A percentile compares a stretch with the other conserved stretches of the same genome.
Conservation (phyloP, 1,140 invertebrate species). For the Trichonephila clavipes region DNA sequence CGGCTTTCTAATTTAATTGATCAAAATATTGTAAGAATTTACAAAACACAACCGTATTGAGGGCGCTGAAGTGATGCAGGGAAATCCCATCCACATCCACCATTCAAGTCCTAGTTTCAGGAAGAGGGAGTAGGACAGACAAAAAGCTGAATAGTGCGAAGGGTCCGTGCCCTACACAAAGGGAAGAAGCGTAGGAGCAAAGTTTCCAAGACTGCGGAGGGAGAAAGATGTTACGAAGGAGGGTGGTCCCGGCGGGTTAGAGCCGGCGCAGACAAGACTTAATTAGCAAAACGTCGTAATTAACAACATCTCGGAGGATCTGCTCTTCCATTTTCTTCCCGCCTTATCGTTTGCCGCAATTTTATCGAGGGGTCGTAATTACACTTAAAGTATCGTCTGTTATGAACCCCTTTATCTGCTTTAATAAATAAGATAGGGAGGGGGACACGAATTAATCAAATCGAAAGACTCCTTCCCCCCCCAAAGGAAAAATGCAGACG, state of each 20-base stretch:
- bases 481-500: conserved; percentile 12
- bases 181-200: not conserved
- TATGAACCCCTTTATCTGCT: not conserved
- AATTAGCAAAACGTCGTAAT: conserved; percentile 37
- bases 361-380: conserved; percentile 30
- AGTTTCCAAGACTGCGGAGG: not conserved
- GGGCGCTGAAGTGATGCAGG: too few relatives aligned
- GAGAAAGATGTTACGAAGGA: not conserved
- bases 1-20: too few relatives aligned
- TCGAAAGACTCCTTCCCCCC: not conserved
- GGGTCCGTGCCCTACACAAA: too few relatives aligned
- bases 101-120: too few relatives aligned
- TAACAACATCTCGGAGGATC: conserved; percentile 20
- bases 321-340: not conserved
- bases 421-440: conserved; percentile 32
- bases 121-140: too few relatives aligned
- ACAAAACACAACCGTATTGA: too few relatives aligned
- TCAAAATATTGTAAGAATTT: too few relatives aligned
- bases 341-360: not conserved
- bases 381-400: conserved; percentile 19
- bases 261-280: not conserved
- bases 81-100: too few relatives aligned
- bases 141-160: too few relatives aligned
- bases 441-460: conserved; percentile 4
- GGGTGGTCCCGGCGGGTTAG: not conserved